A percentile compares a stretch with the other conserved stretches of the same genome.
phyloP scores from a whole-genome alignment of 2,888 invertebrate species.

The Ariolimax columbianus region DNA sequence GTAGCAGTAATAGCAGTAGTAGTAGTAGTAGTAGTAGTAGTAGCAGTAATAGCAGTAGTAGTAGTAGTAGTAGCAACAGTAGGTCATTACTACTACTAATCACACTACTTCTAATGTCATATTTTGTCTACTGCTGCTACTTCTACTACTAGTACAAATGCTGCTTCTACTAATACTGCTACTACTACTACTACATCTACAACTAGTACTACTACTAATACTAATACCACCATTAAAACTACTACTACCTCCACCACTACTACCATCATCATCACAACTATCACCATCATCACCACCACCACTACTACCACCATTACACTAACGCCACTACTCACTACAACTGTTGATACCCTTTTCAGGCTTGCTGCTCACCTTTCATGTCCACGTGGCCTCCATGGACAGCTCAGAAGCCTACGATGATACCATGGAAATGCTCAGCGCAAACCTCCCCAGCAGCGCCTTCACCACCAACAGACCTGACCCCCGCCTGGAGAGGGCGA shows the following conservation, averaged over 20 bases:
- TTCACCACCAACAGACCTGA: constrained; percentile 39
- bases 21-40: no score
- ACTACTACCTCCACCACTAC: neutral
- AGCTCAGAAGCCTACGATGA: constrained; percentile 26
- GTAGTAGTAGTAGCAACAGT: no score
- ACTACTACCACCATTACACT: neutral
- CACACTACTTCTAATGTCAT: neutral
- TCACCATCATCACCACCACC: neutral
- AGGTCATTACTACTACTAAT: neutral
- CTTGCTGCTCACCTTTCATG: neutral
- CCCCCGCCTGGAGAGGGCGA: constrained; percentile 44
- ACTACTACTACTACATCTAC: neutral
- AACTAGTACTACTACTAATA: no score
- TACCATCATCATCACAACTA: neutral
- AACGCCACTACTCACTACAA: no score
- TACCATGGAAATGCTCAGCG: constrained; percentile 49
- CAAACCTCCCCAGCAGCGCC: constrained; percentile 42
- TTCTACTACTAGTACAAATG: neutral
- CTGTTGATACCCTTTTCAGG: neutral
- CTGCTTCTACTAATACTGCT: neutral
- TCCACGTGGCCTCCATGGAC: constrained; percentile 29
- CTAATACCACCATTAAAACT: neutral
- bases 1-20: no score
- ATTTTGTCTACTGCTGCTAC: neutral
- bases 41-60: no score